A percentile compares a stretch with the other conserved stretches of the same genome.
phyloP scores from a whole-genome alignment of 1,140 invertebrate genomes.

The Trichogramma pretiosum region DNA sequence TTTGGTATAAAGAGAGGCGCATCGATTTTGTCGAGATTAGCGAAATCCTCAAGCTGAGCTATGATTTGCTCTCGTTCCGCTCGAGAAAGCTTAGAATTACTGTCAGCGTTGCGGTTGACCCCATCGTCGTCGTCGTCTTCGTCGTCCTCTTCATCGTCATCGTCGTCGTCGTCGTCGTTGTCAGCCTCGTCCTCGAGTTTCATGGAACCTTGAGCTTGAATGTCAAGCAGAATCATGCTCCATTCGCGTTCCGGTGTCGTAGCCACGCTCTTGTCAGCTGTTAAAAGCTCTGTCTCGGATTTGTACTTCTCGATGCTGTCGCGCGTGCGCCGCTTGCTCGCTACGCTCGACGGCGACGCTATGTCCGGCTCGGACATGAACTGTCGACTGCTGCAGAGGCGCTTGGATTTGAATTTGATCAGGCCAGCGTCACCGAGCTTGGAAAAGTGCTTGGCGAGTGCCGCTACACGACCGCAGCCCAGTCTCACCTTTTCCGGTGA shows the following conservation, averaged over 20 bases:
- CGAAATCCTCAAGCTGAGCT: constrained; percentile 51
- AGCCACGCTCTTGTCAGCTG: constrained; percentile 25
- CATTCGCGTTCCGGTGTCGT: constrained; percentile 34
- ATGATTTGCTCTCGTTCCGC: constrained; percentile 50
- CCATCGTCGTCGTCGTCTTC: constrained; percentile 13
- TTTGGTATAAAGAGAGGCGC: constrained; percentile 34
- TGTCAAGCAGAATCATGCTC: constrained; percentile 34
- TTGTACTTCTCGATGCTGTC: constrained; percentile 23
- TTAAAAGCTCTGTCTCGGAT: constrained; percentile 29
- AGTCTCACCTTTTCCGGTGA: constrained; percentile 53
- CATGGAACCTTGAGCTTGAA: constrained; percentile 21
- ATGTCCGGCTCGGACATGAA: constrained; percentile 41
- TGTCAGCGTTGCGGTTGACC: constrained; percentile 9
- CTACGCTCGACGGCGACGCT: constrained; percentile 22
- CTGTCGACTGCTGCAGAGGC: constrained; percentile 24
- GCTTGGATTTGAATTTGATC: constrained; percentile 34
- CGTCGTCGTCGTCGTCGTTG: background rate
- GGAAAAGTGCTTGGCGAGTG: constrained; percentile 52
- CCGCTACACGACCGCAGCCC: constrained; percentile 52
- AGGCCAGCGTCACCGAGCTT: constrained; percentile 41
- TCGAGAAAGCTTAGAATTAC: constrained; percentile 38
- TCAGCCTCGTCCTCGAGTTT: background rate
- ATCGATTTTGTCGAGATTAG: constrained; percentile 42
- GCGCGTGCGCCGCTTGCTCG: constrained; percentile 8
- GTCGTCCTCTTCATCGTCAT: background rate